phyloP scores from a whole-genome alignment of 1,140 invertebrate genomes.

The Diuraphis noxia region DNA sequence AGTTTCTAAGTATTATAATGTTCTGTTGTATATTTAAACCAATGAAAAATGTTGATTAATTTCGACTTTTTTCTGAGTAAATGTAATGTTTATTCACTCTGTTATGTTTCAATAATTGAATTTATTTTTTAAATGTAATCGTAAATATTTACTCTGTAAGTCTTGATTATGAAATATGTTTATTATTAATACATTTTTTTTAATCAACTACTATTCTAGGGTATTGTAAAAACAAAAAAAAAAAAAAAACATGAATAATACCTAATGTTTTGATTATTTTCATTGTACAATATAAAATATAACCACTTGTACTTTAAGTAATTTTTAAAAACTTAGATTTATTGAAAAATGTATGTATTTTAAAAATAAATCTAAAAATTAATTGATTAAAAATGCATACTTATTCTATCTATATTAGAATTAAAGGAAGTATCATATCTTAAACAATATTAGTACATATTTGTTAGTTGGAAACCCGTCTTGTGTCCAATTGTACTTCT shows the following conservation, averaged over 20 bases:
- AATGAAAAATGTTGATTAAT: constrained; percentile 12
- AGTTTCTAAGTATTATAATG: constrained; percentile 36
- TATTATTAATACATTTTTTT: constrained; percentile 5
- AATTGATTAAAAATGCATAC: constrained; percentile 28
- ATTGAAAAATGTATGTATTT: constrained; percentile 13
- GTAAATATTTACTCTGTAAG: constrained; percentile 22
- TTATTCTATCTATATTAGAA: constrained; percentile 43
- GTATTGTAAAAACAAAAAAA: constrained; percentile 27
- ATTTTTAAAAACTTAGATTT: constrained; percentile 1
- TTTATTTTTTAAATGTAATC: constrained; percentile 15
- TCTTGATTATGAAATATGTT: constrained; percentile 20
- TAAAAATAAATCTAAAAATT: constrained; percentile 43
- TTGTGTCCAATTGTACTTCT: constrained; percentile 69
- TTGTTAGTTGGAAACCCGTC: constrained; percentile 33
- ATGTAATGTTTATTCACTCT: constrained; percentile 28
- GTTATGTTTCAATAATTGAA: constrained; percentile 32
- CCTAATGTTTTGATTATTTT: constrained; percentile 21
- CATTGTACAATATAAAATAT: constrained; percentile 22
- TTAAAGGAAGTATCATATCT: constrained; percentile 20
- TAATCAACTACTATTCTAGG: not conserved
- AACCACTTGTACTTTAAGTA: constrained; percentile 33
- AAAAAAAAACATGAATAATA: constrained; percentile 20
- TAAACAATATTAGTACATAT: constrained; percentile 23
- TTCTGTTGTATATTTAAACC: constrained; percentile 24
- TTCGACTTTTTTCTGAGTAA: constrained; percentile 11